Conservation (phyloP, 2,888 invertebrate species). For the Mythimna impura region DNA sequence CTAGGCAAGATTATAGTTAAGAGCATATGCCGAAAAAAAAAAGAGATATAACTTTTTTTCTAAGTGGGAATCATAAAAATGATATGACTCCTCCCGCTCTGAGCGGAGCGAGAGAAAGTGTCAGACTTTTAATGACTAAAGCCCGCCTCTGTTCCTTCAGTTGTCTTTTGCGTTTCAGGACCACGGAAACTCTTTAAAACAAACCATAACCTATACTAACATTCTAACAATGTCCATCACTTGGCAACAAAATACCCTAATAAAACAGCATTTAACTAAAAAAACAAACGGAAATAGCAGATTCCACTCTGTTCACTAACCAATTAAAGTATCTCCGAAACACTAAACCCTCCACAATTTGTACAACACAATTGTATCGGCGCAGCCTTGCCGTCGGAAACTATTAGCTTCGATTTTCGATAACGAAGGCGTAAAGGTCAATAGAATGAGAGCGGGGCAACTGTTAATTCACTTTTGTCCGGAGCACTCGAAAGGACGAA, state of each 20-base stretch:
- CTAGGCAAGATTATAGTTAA: no score
- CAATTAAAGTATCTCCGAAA: conserved; percentile 48
- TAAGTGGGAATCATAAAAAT: no score
- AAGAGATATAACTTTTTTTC: no score
- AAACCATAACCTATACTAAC: no score
- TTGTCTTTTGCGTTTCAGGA: no score
- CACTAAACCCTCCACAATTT: conserved; percentile 37
- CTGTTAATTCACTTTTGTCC: conserved; percentile 82
- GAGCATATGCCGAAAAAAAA: neutral
- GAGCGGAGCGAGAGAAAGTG: no score
- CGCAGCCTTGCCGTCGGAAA: conserved; percentile 64
- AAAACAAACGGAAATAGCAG: conserved; percentile 1
- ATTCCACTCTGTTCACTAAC: conserved; percentile 29
- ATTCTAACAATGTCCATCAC: neutral
- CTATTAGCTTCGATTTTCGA: conserved; percentile 76
- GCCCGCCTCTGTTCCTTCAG: no score
- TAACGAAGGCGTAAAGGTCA: conserved; percentile 76
- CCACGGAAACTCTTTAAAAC: no score
- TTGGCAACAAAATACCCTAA: neutral
- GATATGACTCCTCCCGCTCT: no score
- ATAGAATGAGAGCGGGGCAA: conserved; percentile 74
- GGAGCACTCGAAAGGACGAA: conserved; percentile 72
- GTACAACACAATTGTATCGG: conserved; percentile 45
- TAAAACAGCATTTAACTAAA: neutral
- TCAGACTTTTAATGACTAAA: no score